Conservation (phyloP, 2,113 vertebrate genomes). For the Brachyhypopomus occidentalis region DNA sequence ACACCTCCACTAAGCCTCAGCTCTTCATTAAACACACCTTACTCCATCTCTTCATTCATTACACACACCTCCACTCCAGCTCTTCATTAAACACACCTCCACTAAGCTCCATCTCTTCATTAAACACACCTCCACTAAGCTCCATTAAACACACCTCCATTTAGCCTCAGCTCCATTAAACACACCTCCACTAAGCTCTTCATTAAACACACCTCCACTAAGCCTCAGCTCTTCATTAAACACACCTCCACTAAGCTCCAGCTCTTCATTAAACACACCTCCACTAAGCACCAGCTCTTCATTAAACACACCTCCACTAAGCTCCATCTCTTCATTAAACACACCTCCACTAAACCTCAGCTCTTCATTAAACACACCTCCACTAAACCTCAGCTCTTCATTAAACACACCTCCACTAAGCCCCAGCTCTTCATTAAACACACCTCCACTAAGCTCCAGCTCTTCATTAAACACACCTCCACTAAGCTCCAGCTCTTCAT, state of each 20-base stretch:
- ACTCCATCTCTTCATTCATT: too few species aligned
- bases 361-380: too few species aligned
- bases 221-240: too few species aligned
- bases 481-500: background rate
- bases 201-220: background rate
- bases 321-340: background rate
- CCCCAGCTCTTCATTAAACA: background rate
- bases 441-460: background rate
- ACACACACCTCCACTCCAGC: background rate
- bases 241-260: background rate
- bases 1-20: background rate
- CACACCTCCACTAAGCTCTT: slow-evolving; percentile 2
- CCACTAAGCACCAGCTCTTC: background rate
- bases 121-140: background rate
- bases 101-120: too few species aligned
- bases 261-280: background rate
- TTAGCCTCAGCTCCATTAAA: background rate
- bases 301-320: background rate
- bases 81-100: slow-evolving; percentile 2
- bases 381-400: background rate
- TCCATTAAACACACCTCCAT: background rate
- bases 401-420: background rate
- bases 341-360: background rate
- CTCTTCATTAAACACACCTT: background rate
- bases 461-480: background rate